A percentile compares a stretch with the other conserved stretches of the same genome.
Evolutionary conservation across 2,113 vertebrate genomes (phyloP).

Genomic region (Zeus faber): DNA sequence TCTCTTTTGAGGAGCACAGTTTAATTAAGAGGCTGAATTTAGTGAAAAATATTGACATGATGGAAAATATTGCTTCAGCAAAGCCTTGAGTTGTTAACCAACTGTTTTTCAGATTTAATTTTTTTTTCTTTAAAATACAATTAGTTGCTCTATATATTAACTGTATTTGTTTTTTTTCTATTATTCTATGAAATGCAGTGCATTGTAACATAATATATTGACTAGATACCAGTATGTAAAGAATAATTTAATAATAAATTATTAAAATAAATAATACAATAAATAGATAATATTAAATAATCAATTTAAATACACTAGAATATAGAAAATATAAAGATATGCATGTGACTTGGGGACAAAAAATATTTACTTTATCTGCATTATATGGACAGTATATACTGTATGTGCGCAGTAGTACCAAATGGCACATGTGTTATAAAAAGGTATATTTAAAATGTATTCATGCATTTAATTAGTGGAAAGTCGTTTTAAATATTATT

Average conservation of each 20-base stretch:
- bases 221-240: too few relatives aligned
- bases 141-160: neutral
- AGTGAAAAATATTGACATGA: neutral
- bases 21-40: neutral
- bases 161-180: neutral
- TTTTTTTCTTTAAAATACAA: neutral
- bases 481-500: neutral
- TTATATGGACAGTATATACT: neutral
- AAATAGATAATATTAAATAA: neutral
- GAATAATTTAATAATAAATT: neutral
- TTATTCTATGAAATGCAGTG: neutral
- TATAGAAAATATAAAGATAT: neutral
- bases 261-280: neutral
- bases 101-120: neutral
- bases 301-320: neutral
- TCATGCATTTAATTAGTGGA: neutral
- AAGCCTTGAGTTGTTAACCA: too few relatives aligned
- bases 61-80: neutral
- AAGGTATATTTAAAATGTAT: neutral
- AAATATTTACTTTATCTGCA: neutral
- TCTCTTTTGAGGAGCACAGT: neutral
- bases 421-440: neutral
- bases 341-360: neutral
- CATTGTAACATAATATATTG: neutral
- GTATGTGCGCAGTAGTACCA: neutral